Conservation (phyloP, 2,113 vertebrate species). For the Odobenus rosmarus region DNA sequence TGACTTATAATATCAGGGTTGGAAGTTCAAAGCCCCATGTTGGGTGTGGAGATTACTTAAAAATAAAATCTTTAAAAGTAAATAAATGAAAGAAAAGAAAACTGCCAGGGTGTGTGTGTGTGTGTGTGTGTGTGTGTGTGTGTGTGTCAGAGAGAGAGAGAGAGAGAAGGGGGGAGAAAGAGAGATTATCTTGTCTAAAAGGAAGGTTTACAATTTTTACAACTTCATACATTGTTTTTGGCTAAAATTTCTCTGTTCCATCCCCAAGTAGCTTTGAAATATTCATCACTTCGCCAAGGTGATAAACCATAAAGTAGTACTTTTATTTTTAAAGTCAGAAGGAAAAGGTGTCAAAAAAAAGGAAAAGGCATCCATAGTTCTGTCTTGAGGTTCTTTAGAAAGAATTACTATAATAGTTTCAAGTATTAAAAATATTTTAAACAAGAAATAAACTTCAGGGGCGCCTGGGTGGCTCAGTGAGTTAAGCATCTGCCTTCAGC, state of each 20-base stretch:
- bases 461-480: no score
- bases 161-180: neutral
- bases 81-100: neutral
- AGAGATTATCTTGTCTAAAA: neutral
- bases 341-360: neutral
- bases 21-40: neutral
- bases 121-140: neutral
- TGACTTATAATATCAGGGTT: neutral
- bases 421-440: neutral
- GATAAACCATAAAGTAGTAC: neutral
- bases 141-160: accelerated
- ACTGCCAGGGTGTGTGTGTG: neutral
- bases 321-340: constrained; percentile 19
- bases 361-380: neutral
- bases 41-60: neutral
- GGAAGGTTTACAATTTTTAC: neutral
- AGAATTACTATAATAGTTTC: neutral
- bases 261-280: neutral
- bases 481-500: no score
- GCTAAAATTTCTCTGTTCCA: neutral
- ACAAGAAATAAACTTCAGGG: neutral
- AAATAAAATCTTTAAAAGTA: neutral
- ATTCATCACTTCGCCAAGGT: neutral
- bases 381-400: neutral
- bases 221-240: neutral